Evolutionary conservation across 2,797 vertebrate species (phyloP), one percentile per base, ranked within the genome.

Genomic region (Phalloptychus januarius): DNA sequence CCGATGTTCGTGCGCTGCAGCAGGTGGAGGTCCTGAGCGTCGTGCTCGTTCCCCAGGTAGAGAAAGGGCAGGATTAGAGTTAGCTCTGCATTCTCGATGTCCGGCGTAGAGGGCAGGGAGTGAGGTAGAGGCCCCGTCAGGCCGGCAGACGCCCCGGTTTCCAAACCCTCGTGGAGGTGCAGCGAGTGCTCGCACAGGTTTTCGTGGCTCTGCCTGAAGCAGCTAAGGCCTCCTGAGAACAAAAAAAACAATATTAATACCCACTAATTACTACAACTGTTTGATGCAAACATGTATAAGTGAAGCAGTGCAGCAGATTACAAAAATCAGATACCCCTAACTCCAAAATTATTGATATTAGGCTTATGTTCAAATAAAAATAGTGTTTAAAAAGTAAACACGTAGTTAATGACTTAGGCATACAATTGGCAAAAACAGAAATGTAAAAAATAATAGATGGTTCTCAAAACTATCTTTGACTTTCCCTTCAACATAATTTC

Each of bases 111-210:
- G 83, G 98, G 98, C 93, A 97, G 86, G 79, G 97, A 94, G 93
- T 97, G 97, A 97, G 98, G 97, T 96, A 97, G 96, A 38, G 95
- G 74, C 83, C 96, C 94, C 0, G 97, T 93, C 91, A 96, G 94
- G 0, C 95, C 91, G 11, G 91, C 79, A 10, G 92, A 0, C 86
- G 94, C 0, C 88, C 96, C 96, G 5, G 87, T 86, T 81, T 98
- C 97, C 0, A 96, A 90, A 86, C 96, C 96, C 90, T 98, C 97
- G 65, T 97, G 97, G 67, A 98, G 96, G 88, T 99, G 98, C 91
- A 99, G 96, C 79, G 97, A 99, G 94, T 97, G 97, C 90, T 99
- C 98, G 5, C 98, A 99, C 92, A 99, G 96, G 96, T 97, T 97
- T 90, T 97, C 97, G 0, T 99, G 97, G 94, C 93, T 96, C 95